These are phyloP conservation scores for Orchestia grillus DNA, from an alignment of 1,140 invertebrate species.

Conservation along the genomic window DNA sequence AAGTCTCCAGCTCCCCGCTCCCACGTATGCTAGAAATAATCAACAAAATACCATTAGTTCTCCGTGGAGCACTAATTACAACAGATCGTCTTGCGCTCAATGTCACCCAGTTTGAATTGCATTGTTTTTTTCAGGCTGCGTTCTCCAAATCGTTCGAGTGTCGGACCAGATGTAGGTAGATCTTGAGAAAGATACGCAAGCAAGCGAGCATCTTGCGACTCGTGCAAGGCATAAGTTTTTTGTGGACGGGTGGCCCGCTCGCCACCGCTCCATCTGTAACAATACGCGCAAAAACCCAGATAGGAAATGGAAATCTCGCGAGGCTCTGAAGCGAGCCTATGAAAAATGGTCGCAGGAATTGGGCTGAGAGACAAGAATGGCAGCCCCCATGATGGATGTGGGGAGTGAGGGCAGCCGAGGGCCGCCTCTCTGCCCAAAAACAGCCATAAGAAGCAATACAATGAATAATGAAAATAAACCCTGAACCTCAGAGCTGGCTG, in stretches of 20 bases:
- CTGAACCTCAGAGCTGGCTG: conserved; percentile 42
- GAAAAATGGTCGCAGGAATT: conserved; percentile 56
- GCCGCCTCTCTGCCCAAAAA: conserved; percentile 36
- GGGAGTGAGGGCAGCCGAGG: conserved; percentile 25
- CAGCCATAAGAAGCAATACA: conserved; percentile 55
- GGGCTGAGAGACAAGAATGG: conserved; percentile 56
- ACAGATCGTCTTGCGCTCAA: not conserved
- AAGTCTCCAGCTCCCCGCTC: not conserved
- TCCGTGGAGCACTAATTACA: not conserved
- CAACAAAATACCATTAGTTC: not conserved
- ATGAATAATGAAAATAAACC: conserved; percentile 57
- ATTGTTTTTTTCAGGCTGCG: not conserved
- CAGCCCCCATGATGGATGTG: conserved; percentile 54
- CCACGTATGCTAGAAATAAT: not conserved
- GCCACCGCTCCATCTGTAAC: conserved; percentile 39
- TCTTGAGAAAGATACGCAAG: not conserved
- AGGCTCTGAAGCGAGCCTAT: conserved; percentile 55
- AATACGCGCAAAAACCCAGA: conserved; percentile 56
- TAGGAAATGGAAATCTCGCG: conserved; percentile 56
- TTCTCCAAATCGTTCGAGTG: not conserved
- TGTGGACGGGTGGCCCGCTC: not conserved
- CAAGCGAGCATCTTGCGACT: not conserved
- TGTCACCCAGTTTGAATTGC: not conserved
- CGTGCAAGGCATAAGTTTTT: conserved; percentile 27
- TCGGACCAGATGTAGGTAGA: not conserved